phyloP scores from a whole-genome alignment of 2,113 vertebrate genomes.

The Peromyscus maniculatus region DNA sequence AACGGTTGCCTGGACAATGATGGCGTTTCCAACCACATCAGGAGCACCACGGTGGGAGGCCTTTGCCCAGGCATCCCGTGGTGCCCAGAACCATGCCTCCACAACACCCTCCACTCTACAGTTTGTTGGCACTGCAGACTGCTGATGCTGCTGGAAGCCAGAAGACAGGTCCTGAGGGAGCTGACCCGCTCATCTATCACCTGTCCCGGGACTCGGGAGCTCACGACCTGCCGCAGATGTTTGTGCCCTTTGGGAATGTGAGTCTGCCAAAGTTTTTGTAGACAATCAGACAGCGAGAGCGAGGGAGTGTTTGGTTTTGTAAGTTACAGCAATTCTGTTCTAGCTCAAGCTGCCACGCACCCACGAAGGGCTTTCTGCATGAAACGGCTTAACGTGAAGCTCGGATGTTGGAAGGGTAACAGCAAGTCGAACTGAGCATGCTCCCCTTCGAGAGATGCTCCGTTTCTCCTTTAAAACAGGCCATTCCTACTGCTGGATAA shows the following conservation, averaged over 20 bases:
- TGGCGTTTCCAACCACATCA: not conserved
- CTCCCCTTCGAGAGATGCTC: conserved; percentile 88
- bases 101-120: not conserved
- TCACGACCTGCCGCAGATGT: conserved; percentile 98
- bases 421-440: conserved; percentile 98
- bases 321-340: conserved; percentile 99
- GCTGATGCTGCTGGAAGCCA: conserved; percentile 97
- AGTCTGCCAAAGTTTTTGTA: conserved; percentile 99
- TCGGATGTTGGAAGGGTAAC: conserved; percentile 98
- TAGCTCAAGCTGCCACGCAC: conserved; percentile 99
- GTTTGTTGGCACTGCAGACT: conserved; percentile 95
- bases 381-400: conserved; percentile 98
- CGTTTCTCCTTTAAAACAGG: conserved; percentile 12
- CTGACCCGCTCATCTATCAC: conserved; percentile 98
- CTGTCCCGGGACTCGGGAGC: conserved; percentile 98
- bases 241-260: conserved; percentile 97
- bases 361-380: conserved; percentile 98
- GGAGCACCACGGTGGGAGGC: not conserved
- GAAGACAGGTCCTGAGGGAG: conserved; percentile 98
- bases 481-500: not conserved
- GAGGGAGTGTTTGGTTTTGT: conserved; percentile 99
- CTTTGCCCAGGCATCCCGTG: not conserved
- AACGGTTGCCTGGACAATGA: not conserved
- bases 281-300: conserved; percentile 99
- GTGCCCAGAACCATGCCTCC: not conserved